phyloP scores from a whole-genome alignment of 2,113 vertebrate genomes.

The Mixornis gularis region DNA sequence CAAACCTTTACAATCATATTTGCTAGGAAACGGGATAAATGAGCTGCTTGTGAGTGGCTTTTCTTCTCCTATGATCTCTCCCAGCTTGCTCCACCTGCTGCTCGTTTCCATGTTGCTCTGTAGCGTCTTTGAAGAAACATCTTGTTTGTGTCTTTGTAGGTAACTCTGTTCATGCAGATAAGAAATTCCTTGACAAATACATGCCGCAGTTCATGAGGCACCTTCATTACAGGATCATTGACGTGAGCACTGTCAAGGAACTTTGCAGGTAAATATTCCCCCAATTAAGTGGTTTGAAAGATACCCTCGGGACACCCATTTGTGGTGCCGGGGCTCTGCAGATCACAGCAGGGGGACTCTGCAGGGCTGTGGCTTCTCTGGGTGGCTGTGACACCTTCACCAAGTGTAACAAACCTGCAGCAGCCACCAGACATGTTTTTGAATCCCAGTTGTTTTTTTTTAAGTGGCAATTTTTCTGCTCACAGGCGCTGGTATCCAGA shows the following conservation, averaged over 20 bases:
- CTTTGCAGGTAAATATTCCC: constrained; percentile 81
- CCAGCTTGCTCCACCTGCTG: not conserved
- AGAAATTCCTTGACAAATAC: constrained; percentile 93
- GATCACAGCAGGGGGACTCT: not conserved
- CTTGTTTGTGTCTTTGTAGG: constrained; percentile 70
- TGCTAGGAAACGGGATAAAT: not conserved
- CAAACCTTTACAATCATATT: not conserved
- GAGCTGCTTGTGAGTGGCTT: not conserved
- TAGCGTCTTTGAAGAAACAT: not conserved
- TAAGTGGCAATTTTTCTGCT: not conserved
- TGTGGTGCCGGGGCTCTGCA: not conserved
- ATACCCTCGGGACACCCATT: fast-evolving
- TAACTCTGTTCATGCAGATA: constrained; percentile 87
- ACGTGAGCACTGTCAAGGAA: constrained; percentile 97
- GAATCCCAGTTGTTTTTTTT: not conserved
- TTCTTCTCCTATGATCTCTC: not conserved
- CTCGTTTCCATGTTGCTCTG: not conserved
- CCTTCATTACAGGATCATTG: constrained; percentile 86
- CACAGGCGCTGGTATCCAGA: constrained; percentile 92
- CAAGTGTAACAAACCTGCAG: fast-evolving
- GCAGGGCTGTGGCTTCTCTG: not conserved
- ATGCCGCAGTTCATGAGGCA: constrained; percentile 97
- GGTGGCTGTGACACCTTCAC: not conserved
- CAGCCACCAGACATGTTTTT: fast-evolving
- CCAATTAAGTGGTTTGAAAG: not conserved